phyloP scores from a whole-genome alignment of 1,140 invertebrate genomes.

The Aphaenogaster floridana region DNA sequence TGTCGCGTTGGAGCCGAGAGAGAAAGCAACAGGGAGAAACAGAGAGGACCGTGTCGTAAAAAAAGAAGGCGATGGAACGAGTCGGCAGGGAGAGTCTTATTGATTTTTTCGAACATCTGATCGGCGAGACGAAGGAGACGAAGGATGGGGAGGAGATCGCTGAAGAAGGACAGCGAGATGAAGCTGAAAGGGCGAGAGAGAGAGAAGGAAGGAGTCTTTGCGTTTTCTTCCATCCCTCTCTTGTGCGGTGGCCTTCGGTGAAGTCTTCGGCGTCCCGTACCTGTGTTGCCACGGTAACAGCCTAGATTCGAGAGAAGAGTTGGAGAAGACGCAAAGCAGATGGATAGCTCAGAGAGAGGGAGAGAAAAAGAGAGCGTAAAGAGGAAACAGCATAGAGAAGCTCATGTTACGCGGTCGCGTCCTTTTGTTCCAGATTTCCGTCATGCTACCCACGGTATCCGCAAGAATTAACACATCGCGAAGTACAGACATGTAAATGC shows the following conservation, averaged over 20 bases:
- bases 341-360: constrained; percentile 18
- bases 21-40: constrained; percentile 1
- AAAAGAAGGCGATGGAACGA: constrained; percentile 16
- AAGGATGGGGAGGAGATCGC: constrained; percentile 1
- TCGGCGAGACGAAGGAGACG: constrained; percentile 41
- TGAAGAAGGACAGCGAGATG: background rate
- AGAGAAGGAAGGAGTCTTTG: background rate
- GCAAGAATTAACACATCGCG: background rate
- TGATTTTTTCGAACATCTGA: constrained; percentile 75
- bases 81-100: constrained; percentile 66
- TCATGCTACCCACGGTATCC: background rate
- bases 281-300: constrained; percentile 79
- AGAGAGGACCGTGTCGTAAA: background rate
- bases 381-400: background rate
- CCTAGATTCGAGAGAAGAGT: constrained; percentile 74
- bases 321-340: constrained; percentile 37
- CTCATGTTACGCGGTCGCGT: constrained; percentile 46
- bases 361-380: background rate
- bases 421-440: constrained; percentile 67
- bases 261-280: constrained; percentile 35
- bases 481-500: constrained; percentile 19
- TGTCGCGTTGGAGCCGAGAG: constrained; percentile 50
- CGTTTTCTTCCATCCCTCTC: constrained; percentile 21
- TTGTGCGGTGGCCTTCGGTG: constrained; percentile 54
- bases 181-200: background rate